Base-by-base conservation (phyloP, 2,797 vertebrate genomes). In the Esox masquinongy region DNA sequence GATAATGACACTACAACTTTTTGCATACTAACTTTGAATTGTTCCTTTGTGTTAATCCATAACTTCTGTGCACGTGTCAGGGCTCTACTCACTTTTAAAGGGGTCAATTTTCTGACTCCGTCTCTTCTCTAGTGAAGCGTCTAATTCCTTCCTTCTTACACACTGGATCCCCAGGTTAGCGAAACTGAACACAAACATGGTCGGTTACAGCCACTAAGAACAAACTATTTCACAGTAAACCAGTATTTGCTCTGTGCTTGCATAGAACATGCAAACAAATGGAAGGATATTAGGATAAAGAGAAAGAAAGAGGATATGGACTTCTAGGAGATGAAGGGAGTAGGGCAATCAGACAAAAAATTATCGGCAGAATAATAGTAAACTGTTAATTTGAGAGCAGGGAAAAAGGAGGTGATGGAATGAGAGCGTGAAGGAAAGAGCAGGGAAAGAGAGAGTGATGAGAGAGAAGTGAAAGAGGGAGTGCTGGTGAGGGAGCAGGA, bases 131-230 rank as follows among this genome's bases (percentile, higher is more conserved):
- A 98, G 95, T 0, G 97, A 96, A 0, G 82, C 36, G 15, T 97
- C 96, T 0, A 98, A 93, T 84, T 99, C 97, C 88, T 94, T 97
- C 87, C 97, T 95, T 80, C 95, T 91, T 80, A 99, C 96, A 50
- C 97, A 99, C 92, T 99, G 97, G 84, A 99, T 97, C 12, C 97
- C 97, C 14, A 99, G 88, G 83, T 98, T 99, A 77, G 94, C 92
- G 64, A 98, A 99, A 88, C 97, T 99, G 80, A 34, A 79, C 31
- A 51, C 63, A 72, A 43, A 70, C 71, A 74, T 3, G 43, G 61
- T 8, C 3, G 19, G 15, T 34, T 51, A 70, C n/a, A 70, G 29
- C 24, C 36, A 49, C n/a, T 71, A 19, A 73, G 34, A 24, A 26
- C 56, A 47, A 8, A 67, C 39, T 29, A 16, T 6, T 24, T 19